Conservation (phyloP, 2,888 invertebrate genomes). For the Sphaeridia pumilis region DNA sequence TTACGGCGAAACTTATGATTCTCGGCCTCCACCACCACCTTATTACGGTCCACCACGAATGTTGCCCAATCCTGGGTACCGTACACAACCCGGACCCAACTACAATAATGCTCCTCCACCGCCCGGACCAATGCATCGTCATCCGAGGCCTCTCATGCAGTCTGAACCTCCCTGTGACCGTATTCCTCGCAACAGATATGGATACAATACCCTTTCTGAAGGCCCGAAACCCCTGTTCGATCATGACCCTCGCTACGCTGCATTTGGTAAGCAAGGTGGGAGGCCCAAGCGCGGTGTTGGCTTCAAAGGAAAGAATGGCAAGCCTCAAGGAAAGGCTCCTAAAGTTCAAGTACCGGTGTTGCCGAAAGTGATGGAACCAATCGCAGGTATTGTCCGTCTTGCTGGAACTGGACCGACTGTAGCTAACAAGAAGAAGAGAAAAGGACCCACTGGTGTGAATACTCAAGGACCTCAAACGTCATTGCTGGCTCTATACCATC, state of each 20-base stretch:
- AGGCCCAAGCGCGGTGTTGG: too few relatives aligned
- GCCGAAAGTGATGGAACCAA: slow-evolving; percentile 8
- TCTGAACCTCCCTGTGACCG: neutral
- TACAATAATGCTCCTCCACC: neutral
- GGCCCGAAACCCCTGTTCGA: slow-evolving; percentile 1
- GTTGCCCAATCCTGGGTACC: neutral
- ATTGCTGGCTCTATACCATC: neutral
- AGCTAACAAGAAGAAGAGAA: neutral
- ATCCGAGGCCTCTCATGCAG: neutral
- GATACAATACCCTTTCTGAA: neutral
- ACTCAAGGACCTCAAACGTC: neutral
- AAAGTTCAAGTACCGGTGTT: neutral
- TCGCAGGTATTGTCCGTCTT: neutral
- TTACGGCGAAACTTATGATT: neutral
- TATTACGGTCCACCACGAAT: neutral
- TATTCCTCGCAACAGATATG: neutral
- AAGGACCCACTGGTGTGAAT: neutral
- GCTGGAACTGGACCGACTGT: neutral
- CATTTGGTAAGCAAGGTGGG: neutral
- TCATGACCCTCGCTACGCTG: neutral
- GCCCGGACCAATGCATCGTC: neutral
- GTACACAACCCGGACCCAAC: too few relatives aligned
- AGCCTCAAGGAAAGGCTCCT: neutral
- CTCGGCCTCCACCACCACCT: neutral
- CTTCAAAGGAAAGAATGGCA: neutral